Base-by-base conservation (phyloP, 2,888 invertebrate species). In the Panorpa germanica region DNA sequence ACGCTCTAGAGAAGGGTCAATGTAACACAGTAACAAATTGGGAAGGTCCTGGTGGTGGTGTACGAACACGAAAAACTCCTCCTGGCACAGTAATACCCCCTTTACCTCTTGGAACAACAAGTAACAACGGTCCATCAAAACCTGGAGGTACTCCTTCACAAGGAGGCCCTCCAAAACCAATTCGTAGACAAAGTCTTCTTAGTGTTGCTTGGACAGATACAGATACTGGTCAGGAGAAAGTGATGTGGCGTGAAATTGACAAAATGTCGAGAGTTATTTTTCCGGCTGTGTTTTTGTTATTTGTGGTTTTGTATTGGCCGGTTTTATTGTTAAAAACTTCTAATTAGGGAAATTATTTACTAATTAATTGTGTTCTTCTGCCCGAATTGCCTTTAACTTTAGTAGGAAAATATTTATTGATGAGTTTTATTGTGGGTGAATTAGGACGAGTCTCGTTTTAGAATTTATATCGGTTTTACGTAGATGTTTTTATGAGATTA, bases 191-290 rank as follows among this genome's bases (percentile, higher is more conserved):
- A 41, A 55, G 55, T 35, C 37, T 55, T 10, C 37, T 55, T 4
- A 61, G 68, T 47, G 67, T 69, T 14, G 68, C 69, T 33, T 69
- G 69, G 69, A 50, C 68, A 34, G 69, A 69, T 41, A 65, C 63
- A 37, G 68, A 71, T 40, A 68, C 69, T 1, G 74, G 74, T 3
- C 67, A 72, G 44, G 71, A 72, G 41, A 66, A 71, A 41, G 68
- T 77, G n/a, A 61, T 75, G 40, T 81, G 80, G 67, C 62, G 73
- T 31, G 72, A 76, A 56, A 77, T 82, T 37, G 82, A 82, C 51
- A 67, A 70, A 43, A 60, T 75, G 4, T 78, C 80, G 4, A 61
- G 80, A 29, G 65, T 75, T 28, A 66, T 77, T 4, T 82, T 82
- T 49, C 82, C 82, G 5, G 66, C 69, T 10, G 48, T 80, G n/a